Base-by-base conservation (phyloP, 1,140 invertebrate genomes). In the Acyrthosiphon pisum region DNA sequence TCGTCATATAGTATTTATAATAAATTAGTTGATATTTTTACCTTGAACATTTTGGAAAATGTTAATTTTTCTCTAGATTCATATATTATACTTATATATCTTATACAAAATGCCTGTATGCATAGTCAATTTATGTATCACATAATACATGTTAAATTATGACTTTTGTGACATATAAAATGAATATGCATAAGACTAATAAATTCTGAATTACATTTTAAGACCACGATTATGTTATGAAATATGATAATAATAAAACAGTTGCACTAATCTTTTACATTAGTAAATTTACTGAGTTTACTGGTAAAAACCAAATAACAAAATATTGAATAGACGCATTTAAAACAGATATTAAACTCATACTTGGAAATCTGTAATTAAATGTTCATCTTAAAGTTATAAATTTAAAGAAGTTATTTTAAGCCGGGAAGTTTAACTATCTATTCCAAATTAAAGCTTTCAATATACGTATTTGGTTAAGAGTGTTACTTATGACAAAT, bases 401-500 rank as follows among this genome's bases (percentile, higher is more conserved):
- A 60, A 60, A 30, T 60, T 30, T 0, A 60, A 60, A 30, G 26
- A 30, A 60, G 8, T 41, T 41, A 41, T 41, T 41, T 26, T 60
- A 60, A 60, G 56, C 26, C 26, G 2, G 26, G 2, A 60, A 26
- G 4, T 60, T 60, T 60, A 14, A 60, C 26, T 60, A 0, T 26
- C 56, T 60, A 14, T 26, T 60, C 56, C 11, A 30, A 60, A 60
- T 60, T 60, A 3, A 60, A 60, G 26, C 30, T 60, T 60, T 60
- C 11, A 60, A 60, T 60, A 23, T 41, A 83, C 35, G 23, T 94
- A 53, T 94, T 94, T 50, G 26, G 30, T 60, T 60, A 30, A 4
- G 41, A 41, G 41, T 41, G 41, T 2, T 41, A 41, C 41, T 4
- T 41, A 41, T n/a, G 14, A 68, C 7, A 87, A 53, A n/a, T 35